These are phyloP conservation scores for Parus major DNA, from an alignment of 2,113 vertebrate genomes.

Conservation along the genomic window DNA sequence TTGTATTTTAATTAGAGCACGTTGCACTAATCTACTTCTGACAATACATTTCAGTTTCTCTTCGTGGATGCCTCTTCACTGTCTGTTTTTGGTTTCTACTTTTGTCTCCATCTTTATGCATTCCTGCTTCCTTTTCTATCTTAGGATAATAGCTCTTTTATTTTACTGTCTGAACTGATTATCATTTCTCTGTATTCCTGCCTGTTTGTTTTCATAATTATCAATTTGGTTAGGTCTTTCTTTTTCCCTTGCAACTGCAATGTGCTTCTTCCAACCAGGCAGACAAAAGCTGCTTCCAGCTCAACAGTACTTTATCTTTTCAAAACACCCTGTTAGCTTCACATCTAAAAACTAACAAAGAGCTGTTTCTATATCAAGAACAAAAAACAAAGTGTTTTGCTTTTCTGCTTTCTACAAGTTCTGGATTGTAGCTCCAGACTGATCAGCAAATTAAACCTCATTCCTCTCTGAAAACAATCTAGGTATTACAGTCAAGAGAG, in stretches of 20 bases:
- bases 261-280: neutral
- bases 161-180: slow-evolving; percentile 38
- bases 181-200: slow-evolving; percentile 5
- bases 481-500: neutral
- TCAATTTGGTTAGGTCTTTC: neutral
- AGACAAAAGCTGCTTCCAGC: slow-evolving; percentile 7
- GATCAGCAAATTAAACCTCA: neutral
- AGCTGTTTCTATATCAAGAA: neutral
- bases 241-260: neutral
- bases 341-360: slow-evolving; percentile 1
- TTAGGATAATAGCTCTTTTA: neutral
- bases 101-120: neutral
- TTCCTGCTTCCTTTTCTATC: neutral
- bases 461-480: neutral
- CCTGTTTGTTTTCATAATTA: neutral
- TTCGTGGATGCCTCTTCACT: neutral
- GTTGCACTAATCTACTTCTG: neutral
- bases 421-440: neutral
- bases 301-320: neutral
- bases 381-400: neutral
- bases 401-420: neutral
- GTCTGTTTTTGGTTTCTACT: neutral
- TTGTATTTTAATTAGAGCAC: neutral
- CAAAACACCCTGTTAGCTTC: slow-evolving; percentile 10
- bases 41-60: neutral